Evolutionary conservation across 2,888 invertebrate genomes (phyloP).

Genomic region (Blera fallax): DNA sequence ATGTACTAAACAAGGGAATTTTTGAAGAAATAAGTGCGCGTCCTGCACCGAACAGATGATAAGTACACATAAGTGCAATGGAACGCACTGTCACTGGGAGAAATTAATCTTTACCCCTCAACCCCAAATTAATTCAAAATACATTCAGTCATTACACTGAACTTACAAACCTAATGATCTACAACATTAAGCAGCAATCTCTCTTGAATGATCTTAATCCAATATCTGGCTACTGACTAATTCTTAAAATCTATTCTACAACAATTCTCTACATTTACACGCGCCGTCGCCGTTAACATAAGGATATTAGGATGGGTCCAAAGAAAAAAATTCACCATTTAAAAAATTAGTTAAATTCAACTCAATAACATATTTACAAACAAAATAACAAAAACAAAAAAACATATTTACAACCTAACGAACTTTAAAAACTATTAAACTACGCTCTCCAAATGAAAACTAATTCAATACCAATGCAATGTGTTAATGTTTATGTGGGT

Average conservation of each 20-base stretch:
- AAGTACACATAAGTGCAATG: too few relatives aligned
- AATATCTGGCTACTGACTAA: conserved; percentile 8
- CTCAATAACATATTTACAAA: conserved; percentile 49
- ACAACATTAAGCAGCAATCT: not conserved
- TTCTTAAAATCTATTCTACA: conserved; percentile 16
- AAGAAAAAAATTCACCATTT: conserved; percentile 4
- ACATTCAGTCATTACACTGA: too few relatives aligned
- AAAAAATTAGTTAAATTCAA: too few relatives aligned
- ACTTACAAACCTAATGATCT: too few relatives aligned
- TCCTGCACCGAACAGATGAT: too few relatives aligned
- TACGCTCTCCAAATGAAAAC: conserved; percentile 11
- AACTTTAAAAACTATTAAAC: conserved; percentile 3
- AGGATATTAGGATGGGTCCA: not conserved
- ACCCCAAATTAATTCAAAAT: not conserved
- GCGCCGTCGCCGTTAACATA: conserved; percentile 28
- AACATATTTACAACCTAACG: conserved; percentile 17
- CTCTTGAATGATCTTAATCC: conserved; percentile 9
- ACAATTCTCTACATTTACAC: not conserved
- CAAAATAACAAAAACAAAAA: conserved; percentile 10
- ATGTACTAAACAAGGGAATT: too few relatives aligned
- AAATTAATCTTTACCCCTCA: too few relatives aligned
- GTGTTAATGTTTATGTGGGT: conserved; percentile 48
- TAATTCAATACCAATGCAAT: conserved; percentile 17
- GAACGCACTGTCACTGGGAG: too few relatives aligned
- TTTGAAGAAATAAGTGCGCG: too few relatives aligned